Evolutionary conservation across 2,797 vertebrate species (phyloP).

Genomic region (Myotis findleyi): DNA sequence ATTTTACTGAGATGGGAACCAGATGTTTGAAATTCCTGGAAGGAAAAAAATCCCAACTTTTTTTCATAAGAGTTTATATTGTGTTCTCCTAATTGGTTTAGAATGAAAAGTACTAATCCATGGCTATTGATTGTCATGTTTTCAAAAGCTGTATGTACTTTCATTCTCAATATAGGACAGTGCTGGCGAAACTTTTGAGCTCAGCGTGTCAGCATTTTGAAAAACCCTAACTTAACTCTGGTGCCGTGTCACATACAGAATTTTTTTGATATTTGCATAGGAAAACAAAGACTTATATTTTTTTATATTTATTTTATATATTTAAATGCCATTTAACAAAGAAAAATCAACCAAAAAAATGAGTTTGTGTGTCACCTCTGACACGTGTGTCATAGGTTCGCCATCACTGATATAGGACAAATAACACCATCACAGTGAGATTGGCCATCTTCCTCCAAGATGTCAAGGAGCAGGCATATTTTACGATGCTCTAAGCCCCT

Average conservation of each 20-base stretch:
- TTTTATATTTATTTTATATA: no score
- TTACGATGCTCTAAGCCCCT: background rate
- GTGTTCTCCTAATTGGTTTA: background rate
- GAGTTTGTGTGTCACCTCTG: no score
- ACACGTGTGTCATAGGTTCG: no score
- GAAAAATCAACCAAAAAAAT: no score
- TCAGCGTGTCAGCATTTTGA: no score
- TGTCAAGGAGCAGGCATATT: background rate
- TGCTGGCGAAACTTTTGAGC: no score
- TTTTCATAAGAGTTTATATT: conserved; percentile 9
- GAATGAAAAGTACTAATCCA: background rate
- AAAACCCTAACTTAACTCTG: no score
- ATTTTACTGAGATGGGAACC: background rate
- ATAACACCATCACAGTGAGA: background rate
- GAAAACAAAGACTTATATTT: no score
- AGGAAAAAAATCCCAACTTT: background rate
- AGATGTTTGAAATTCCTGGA: conserved; percentile 25
- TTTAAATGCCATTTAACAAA: no score
- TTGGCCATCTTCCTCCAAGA: background rate
- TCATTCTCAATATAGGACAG: conserved; percentile 36
- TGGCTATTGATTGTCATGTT: background rate
- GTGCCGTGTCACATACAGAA: no score
- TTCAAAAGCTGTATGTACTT: background rate
- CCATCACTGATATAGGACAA: background rate
- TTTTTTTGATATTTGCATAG: no score